Conservation (phyloP, 2,113 vertebrate species). For the Chamaetylas fuelleborni region DNA sequence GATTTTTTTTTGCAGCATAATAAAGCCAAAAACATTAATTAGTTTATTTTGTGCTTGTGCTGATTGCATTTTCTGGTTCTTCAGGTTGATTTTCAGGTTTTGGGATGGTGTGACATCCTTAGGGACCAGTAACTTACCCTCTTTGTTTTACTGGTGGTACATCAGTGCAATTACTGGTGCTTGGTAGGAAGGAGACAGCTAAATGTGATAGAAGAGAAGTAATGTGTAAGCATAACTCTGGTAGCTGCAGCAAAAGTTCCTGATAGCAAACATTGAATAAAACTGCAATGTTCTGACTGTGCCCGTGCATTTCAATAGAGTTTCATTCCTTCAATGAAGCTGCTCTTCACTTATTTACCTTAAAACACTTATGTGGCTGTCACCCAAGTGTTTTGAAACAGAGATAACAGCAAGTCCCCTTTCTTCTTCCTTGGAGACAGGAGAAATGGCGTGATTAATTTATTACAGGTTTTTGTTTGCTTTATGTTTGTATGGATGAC, state of each 20-base stretch:
- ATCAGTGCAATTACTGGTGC: not conserved
- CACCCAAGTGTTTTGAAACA: constrained; percentile 27
- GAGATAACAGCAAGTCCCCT: not conserved
- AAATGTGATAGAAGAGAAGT: not conserved
- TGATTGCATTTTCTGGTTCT: not conserved
- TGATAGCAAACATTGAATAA: not conserved
- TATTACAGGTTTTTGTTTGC: constrained; percentile 32
- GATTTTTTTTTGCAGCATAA: not conserved
- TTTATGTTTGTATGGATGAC: constrained; percentile 25
- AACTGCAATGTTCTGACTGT: not conserved
- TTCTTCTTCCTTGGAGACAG: constrained; percentile 19
- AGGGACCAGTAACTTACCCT: not conserved
- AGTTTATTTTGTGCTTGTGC: not conserved
- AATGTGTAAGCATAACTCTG: not conserved
- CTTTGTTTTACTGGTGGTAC: not conserved
- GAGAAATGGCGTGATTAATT: constrained; percentile 47
- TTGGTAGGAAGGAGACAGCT: not conserved
- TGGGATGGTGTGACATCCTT: not conserved
- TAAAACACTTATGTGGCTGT: constrained; percentile 10
- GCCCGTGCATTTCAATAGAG: not conserved
- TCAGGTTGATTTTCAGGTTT: not conserved
- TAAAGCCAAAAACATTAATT: not conserved
- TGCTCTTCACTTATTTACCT: not conserved
- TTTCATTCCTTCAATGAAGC: constrained; percentile 1
- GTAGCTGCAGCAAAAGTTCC: not conserved